A percentile compares a stretch with the other conserved stretches of the same genome.
Conservation (phyloP, 2,797 vertebrate genomes). For the Pachyuromys duprasi region DNA sequence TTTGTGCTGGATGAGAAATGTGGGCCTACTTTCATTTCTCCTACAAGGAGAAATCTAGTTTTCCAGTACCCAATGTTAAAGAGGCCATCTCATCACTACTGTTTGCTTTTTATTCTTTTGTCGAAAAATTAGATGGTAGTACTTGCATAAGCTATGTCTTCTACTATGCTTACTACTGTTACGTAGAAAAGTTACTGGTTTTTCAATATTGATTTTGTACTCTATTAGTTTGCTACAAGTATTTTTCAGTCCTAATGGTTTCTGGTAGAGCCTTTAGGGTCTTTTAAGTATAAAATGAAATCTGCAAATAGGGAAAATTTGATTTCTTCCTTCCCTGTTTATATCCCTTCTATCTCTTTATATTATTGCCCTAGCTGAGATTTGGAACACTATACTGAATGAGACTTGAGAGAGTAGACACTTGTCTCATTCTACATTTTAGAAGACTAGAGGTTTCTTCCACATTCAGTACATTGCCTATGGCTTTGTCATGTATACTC, state of each 20-base stretch:
- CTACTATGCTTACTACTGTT: neutral
- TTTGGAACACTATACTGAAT: neutral
- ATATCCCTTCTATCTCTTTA: neutral
- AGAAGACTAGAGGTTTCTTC: neutral
- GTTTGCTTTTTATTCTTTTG: neutral
- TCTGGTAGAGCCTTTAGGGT: neutral
- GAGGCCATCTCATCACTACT: neutral
- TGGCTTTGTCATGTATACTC: neutral
- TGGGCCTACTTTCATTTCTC: neutral
- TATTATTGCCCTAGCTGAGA: neutral
- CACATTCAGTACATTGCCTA: neutral
- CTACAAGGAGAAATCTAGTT: neutral
- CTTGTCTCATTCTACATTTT: neutral
- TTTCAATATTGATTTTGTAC: neutral
- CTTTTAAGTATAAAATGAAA: neutral
- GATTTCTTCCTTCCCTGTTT: neutral
- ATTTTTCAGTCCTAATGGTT: neutral
- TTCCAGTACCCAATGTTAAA: neutral
- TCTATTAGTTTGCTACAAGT: neutral
- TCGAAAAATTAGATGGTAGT: neutral
- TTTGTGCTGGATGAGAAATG: neutral
- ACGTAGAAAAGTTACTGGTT: neutral
- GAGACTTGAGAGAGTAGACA: neutral
- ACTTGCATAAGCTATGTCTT: neutral
- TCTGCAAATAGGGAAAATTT: neutral